Evolutionary conservation across 2,113 vertebrate species (phyloP).

Genomic region (Eudorcas thomsonii): DNA sequence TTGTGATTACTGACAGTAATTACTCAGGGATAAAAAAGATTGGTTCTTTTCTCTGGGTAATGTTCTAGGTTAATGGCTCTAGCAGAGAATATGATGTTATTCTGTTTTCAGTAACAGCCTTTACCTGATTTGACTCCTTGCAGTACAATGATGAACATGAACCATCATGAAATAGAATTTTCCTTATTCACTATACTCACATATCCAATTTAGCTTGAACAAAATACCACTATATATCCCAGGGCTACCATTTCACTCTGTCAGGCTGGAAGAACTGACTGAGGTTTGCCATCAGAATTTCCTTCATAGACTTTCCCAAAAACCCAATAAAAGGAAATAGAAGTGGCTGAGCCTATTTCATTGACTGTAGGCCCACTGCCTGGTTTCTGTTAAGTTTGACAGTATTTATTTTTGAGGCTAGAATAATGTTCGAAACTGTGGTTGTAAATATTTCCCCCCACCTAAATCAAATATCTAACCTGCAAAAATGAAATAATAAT

Average conservation of each 20-base stretch:
- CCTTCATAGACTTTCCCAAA: constrained; percentile 66
- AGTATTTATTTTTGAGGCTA: constrained; percentile 56
- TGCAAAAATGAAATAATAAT: constrained; percentile 15
- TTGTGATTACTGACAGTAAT: background rate
- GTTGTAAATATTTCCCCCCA: background rate
- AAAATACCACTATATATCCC: background rate
- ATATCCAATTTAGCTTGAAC: constrained; percentile 11
- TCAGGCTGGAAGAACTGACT: constrained; percentile 9
- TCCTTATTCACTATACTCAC: background rate
- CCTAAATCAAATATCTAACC: constrained; percentile 41
- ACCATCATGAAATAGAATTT: background rate
- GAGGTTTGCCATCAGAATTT: constrained; percentile 61
- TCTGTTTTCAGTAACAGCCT: background rate
- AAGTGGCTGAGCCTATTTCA: constrained; percentile 44
- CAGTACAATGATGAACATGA: background rate
- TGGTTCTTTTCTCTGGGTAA: background rate
- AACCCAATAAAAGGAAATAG: constrained; percentile 65
- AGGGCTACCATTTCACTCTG: background rate
- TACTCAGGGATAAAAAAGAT: background rate
- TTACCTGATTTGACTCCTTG: background rate
- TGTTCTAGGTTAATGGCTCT: background rate
- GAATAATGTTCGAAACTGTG: background rate
- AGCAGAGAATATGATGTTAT: background rate
- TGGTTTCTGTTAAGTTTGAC: constrained; percentile 61
- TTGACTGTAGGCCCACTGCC: constrained; percentile 27